These are phyloP conservation scores for Tyto alba DNA, from an alignment of 2,113 vertebrate genomes.

Conservation along the genomic window DNA sequence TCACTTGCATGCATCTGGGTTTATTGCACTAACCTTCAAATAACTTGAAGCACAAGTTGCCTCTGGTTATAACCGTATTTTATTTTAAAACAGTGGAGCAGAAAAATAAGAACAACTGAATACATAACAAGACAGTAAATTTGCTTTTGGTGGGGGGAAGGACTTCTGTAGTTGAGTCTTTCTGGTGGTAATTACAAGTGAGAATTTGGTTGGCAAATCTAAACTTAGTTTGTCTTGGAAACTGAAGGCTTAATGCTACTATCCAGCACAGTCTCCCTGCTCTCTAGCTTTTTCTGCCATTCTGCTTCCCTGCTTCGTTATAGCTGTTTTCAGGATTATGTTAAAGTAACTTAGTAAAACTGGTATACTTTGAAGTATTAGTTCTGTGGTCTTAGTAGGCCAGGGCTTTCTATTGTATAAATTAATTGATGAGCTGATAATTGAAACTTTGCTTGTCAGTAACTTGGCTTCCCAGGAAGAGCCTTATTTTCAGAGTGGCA, in stretches of 20 bases:
- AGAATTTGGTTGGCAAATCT: background rate
- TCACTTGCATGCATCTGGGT: constrained; percentile 74
- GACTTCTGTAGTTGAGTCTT: background rate
- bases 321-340: background rate
- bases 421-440: background rate
- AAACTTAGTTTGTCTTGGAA: background rate
- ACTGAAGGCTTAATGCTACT: background rate
- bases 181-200: background rate
- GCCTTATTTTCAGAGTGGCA: background rate
- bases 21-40: constrained; percentile 42
- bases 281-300: background rate
- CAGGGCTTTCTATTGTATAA: background rate
- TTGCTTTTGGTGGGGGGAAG: background rate
- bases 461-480: background rate
- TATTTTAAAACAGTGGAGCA: constrained; percentile 12
- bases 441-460: background rate
- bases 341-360: background rate
- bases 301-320: constrained; percentile 45
- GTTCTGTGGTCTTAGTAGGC: background rate
- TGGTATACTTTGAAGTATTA: background rate
- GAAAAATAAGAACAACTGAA: constrained; percentile 45
- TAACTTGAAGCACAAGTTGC: background rate
- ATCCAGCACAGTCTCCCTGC: background rate
- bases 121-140: background rate
- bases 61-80: background rate